Evolutionary conservation across 2,113 vertebrate species (phyloP).

Genomic region (Callaeas wilsoni): DNA sequence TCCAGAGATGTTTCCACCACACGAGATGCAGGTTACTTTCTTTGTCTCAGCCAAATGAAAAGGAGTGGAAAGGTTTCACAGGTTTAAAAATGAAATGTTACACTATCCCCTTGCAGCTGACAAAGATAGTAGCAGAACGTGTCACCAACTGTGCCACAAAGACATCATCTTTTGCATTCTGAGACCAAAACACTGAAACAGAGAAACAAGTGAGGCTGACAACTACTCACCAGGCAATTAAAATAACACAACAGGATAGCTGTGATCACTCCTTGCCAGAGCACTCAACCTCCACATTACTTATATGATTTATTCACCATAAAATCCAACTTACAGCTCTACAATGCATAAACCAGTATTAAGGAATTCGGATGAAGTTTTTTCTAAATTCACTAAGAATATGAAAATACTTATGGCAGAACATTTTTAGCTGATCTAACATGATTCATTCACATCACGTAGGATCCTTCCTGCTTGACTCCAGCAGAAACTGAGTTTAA

Average conservation of each 20-base stretch:
- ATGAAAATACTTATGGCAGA: not conserved
- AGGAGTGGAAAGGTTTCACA: not conserved
- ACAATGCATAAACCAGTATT: not conserved
- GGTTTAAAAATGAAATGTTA: constrained; percentile 4
- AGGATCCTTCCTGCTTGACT: constrained; percentile 3
- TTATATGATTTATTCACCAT: not conserved
- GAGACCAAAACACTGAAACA: not conserved
- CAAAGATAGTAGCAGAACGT: not conserved
- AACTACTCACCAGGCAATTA: not conserved
- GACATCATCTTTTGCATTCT: not conserved
- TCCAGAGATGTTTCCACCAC: not conserved
- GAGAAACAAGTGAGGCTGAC: not conserved
- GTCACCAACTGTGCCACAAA: constrained; percentile 20
- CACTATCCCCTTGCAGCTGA: not conserved
- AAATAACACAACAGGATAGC: constrained; percentile 20
- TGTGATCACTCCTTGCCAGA: constrained; percentile 1
- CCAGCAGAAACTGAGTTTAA: not conserved
- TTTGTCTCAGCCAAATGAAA: not conserved
- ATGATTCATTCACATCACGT: not conserved
- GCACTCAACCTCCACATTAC: not conserved
- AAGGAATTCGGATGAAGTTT: not conserved
- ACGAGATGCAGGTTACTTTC: not conserved
- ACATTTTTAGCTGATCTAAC: constrained; percentile 1
- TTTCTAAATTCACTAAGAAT: not conserved
- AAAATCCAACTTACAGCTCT: not conserved